phyloP scores from a whole-genome alignment of 2,797 vertebrate species.

The Threskiornis aethiopicus region DNA sequence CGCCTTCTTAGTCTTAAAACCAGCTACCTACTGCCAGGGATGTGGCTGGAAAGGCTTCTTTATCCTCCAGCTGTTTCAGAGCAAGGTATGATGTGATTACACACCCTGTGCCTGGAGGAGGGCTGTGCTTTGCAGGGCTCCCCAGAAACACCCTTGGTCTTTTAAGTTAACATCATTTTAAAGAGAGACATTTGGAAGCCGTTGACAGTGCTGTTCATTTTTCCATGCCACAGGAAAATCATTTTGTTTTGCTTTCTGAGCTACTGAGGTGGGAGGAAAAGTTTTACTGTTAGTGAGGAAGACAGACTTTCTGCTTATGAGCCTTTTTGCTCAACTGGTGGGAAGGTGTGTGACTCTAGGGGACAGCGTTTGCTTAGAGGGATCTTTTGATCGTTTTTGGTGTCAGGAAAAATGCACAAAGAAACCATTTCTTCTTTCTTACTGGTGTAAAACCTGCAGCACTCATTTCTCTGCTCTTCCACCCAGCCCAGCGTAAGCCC shows the following conservation, averaged over 20 bases:
- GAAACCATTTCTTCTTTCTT: neutral
- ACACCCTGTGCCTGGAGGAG: neutral
- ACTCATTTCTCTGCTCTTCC: neutral
- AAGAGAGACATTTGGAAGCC: neutral
- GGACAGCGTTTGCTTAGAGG: neutral
- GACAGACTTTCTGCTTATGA: neutral
- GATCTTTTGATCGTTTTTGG: neutral
- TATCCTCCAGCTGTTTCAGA: neutral
- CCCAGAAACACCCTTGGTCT: neutral
- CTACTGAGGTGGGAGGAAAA: neutral
- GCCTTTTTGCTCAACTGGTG: neutral
- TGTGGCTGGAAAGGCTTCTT: accelerated
- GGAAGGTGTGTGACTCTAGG: neutral
- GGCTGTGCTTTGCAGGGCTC: neutral
- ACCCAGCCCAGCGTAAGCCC: neutral
- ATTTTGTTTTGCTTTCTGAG: neutral
- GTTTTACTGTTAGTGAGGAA: neutral
- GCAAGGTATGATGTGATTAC: neutral
- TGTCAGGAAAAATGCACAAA: neutral
- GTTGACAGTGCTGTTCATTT: neutral
- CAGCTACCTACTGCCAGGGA: neutral
- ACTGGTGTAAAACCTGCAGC: neutral
- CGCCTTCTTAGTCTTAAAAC: neutral
- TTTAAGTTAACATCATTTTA: accelerated
- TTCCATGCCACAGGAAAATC: accelerated